Conservation (phyloP, 2,113 vertebrate genomes). For the Prietella phreatophila region DNA sequence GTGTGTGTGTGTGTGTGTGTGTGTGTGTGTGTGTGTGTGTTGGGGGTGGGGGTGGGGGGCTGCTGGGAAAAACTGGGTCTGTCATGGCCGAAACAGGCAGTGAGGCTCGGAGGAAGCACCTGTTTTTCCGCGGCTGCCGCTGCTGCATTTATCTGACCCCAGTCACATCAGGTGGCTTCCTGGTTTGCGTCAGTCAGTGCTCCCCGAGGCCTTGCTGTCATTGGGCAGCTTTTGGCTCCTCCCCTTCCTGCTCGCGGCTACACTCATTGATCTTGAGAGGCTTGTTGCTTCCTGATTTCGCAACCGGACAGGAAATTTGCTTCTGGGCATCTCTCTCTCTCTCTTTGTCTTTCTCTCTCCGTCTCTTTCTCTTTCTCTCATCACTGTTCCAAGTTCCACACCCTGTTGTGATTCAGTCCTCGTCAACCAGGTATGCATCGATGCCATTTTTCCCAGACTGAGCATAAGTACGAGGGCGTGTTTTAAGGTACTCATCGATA, state of each 20-base stretch:
- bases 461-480: background rate
- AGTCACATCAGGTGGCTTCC: constrained; percentile 80
- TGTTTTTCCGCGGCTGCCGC: constrained; percentile 68
- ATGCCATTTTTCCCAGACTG: background rate
- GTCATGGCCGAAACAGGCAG: constrained; percentile 72
- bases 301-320: constrained; percentile 46
- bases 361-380: background rate
- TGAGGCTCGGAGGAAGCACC: constrained; percentile 73
- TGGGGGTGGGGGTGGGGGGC: constrained; percentile 57
- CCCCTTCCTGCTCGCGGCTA: constrained; percentile 61
- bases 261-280: constrained; percentile 66
- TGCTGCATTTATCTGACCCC: constrained; percentile 75
- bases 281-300: constrained; percentile 53
- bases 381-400: background rate
- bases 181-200: constrained; percentile 72
- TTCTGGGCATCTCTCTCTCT: constrained; percentile 31
- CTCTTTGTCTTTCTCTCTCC: background rate
- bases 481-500: background rate
- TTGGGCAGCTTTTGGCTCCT: constrained; percentile 62
- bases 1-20: background rate
- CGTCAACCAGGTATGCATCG: background rate
- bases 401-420: background rate
- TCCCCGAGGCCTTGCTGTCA: constrained; percentile 63
- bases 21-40: background rate
- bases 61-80: constrained; percentile 71